Conservation (phyloP, 2,888 invertebrate species). For the Nemapogon koenigi region DNA sequence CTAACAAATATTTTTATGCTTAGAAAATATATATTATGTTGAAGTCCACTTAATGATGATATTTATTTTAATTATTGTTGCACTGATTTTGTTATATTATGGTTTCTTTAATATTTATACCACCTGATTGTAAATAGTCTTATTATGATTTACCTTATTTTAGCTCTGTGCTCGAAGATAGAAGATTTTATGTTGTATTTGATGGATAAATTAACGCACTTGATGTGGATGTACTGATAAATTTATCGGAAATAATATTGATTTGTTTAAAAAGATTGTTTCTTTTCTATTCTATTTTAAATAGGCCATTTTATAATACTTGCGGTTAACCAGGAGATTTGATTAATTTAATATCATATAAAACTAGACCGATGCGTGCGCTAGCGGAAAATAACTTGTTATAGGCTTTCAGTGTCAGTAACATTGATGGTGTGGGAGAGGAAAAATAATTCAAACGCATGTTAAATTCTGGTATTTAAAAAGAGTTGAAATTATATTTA, state of each 20-base stretch:
- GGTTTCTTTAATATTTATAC: constrained; percentile 58
- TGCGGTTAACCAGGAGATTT: too few species aligned
- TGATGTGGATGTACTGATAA: constrained; percentile 63
- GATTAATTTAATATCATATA: too few species aligned
- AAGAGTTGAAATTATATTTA: too few species aligned
- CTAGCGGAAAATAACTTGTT: too few species aligned
- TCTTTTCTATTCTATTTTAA: neutral
- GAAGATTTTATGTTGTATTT: constrained; percentile 56
- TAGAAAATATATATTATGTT: constrained; percentile 37
- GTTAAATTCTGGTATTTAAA: too few species aligned
- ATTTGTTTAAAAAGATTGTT: constrained; percentile 47
- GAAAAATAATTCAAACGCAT: too few species aligned
- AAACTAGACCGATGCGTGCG: too few species aligned
- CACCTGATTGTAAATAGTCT: constrained; percentile 49
- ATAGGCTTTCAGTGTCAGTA: too few species aligned
- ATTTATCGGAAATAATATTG: constrained; percentile 65
- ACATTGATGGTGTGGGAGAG: too few species aligned
- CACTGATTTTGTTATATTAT: constrained; percentile 61
- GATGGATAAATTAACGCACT: constrained; percentile 49
- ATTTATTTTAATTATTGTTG: constrained; percentile 63
- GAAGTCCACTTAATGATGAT: constrained; percentile 52
- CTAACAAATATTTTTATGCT: constrained; percentile 27
- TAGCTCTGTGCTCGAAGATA: constrained; percentile 48
- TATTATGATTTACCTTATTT: constrained; percentile 43
- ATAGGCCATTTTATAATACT: neutral